Conservation (phyloP, 2,888 invertebrate genomes). For the Xanthostigma xanthostigma region DNA sequence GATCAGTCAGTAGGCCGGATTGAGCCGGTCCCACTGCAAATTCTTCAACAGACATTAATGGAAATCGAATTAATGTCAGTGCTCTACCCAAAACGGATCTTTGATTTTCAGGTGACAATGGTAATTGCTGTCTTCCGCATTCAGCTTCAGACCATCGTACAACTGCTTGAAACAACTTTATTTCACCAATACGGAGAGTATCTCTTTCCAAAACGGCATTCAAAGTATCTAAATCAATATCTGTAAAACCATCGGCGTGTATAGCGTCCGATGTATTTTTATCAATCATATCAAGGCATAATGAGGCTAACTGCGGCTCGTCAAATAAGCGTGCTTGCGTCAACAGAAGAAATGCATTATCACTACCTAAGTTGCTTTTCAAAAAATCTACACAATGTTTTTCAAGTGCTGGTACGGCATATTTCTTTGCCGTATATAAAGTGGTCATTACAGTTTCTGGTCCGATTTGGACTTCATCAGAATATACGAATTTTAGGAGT, state of each 20-base stretch:
- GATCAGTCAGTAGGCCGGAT: constrained; percentile 56
- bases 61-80: constrained; percentile 60
- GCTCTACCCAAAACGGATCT: constrained; percentile 52
- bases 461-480: constrained; percentile 69
- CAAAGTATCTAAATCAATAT: constrained; percentile 66
- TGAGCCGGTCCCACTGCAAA: constrained; percentile 66
- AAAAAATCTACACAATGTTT: constrained; percentile 70
- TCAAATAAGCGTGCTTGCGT: constrained; percentile 70
- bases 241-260: constrained; percentile 65
- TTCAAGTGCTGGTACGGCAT: constrained; percentile 70
- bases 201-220: constrained; percentile 63
- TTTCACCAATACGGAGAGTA: constrained; percentile 62
- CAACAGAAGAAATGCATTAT: constrained; percentile 70
- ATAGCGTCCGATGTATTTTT: constrained; percentile 68
- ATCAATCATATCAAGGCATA: constrained; percentile 71
- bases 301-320: constrained; percentile 63
- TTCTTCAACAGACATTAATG: constrained; percentile 73
- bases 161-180: constrained; percentile 60
- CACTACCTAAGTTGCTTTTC: constrained; percentile 56
- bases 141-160: constrained; percentile 62
- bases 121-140: constrained; percentile 48
- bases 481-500: constrained; percentile 56
- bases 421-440: constrained; percentile 74
- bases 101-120: constrained; percentile 51
- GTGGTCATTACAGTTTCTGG: constrained; percentile 80